Conservation (phyloP, 2,113 vertebrate genomes). For the Caloenas nicobarica region DNA sequence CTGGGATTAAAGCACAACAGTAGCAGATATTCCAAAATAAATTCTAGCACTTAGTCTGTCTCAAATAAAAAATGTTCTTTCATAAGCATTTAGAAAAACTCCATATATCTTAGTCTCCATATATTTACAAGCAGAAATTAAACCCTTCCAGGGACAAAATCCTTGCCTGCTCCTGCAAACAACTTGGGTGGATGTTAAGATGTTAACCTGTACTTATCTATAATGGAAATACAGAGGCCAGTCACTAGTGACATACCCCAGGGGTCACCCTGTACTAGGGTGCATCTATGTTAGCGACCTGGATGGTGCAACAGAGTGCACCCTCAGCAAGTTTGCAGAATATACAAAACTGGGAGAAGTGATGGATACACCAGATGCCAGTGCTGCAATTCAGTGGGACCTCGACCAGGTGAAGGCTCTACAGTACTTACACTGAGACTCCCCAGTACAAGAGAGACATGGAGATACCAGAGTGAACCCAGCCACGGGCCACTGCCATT, state of each 20-base stretch:
- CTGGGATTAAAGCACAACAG: no score
- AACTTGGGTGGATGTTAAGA: neutral
- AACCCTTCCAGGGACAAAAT: neutral
- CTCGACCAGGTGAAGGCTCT: neutral
- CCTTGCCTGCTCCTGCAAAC: neutral
- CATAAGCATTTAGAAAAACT: neutral
- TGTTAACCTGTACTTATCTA: neutral
- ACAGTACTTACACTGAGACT: neutral
- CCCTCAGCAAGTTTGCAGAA: neutral
- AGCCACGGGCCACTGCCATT: neutral
- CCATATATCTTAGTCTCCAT: neutral
- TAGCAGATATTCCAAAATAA: neutral
- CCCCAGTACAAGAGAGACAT: no score
- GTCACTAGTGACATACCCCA: neutral
- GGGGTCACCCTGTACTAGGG: neutral
- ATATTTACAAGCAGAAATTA: neutral
- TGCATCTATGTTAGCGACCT: neutral
- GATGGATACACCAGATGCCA: neutral
- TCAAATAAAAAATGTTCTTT: neutral
- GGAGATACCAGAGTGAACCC: neutral
- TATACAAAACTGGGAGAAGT: neutral
- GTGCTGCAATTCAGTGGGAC: neutral
- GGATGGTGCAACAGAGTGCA: neutral
- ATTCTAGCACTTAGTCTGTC: neutral
- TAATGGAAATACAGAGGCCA: neutral